These are phyloP conservation scores for Gorsachius magnificus DNA, from an alignment of 2,797 vertebrate species.

Conservation along the genomic window DNA sequence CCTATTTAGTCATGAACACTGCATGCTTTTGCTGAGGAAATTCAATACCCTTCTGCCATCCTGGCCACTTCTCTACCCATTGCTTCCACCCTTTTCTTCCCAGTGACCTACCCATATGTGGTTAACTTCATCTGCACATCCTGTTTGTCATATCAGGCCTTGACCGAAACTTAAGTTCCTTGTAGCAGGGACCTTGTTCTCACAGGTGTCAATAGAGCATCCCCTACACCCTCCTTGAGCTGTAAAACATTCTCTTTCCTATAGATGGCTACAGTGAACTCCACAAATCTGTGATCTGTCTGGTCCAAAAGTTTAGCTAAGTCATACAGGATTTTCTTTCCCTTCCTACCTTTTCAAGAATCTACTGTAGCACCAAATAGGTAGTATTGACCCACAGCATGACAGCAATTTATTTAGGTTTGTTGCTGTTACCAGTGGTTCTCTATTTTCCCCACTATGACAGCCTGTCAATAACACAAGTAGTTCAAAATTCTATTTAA, in stretches of 20 bases:
- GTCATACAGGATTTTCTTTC: not conserved
- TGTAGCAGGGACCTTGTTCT: not conserved
- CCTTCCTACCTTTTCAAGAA: not conserved
- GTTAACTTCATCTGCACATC: not conserved
- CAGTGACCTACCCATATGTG: fast-evolving
- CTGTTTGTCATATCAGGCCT: not conserved
- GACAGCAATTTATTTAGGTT: slow-evolving; percentile 32
- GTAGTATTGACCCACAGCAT: not conserved
- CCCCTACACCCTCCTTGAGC: not conserved
- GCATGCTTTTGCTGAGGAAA: not conserved
- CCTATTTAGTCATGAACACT: not conserved
- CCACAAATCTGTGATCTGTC: not conserved
- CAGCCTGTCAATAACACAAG: slow-evolving; percentile 25
- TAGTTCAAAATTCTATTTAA: not conserved
- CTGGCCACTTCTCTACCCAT: not conserved
- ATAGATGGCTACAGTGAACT: not conserved
- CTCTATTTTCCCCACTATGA: not conserved
- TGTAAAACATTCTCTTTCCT: not conserved
- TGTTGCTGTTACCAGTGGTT: slow-evolving; percentile 12
- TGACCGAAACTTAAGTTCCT: not conserved
- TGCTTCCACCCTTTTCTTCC: not conserved
- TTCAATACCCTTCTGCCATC: not conserved
- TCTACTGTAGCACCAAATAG: not conserved
- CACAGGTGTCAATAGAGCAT: not conserved
- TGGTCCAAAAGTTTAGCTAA: not conserved